Conservation (phyloP, 2,888 invertebrate genomes). For the Oligia latruncula region DNA sequence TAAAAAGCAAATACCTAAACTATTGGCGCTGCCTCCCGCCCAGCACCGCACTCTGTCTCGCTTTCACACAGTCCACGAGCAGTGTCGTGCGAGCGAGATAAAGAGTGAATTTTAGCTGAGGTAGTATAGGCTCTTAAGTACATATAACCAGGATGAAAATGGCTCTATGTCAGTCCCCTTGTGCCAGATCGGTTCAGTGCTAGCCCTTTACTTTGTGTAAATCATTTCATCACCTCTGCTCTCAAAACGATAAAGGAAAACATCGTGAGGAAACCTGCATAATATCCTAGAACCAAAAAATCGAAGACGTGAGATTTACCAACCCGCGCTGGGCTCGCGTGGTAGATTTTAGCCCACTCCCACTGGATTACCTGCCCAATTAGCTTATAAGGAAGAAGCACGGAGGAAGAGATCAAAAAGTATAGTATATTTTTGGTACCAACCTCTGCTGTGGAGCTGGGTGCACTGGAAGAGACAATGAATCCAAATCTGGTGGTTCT, state of each 20-base stretch:
- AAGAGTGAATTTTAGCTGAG: too few species aligned
- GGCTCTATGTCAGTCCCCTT: not conserved
- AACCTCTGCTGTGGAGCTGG: slow-evolving; percentile 86
- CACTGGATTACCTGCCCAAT: not conserved
- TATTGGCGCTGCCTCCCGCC: too few species aligned
- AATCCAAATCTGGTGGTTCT: slow-evolving; percentile 97
- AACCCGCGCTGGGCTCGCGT: not conserved
- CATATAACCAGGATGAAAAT: not conserved
- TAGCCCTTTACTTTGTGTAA: not conserved
- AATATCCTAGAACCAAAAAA: not conserved
- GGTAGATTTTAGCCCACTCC: not conserved
- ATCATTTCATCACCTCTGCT: not conserved
- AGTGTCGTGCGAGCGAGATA: too few species aligned
- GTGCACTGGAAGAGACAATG: slow-evolving; percentile 92
- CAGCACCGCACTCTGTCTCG: too few species aligned
- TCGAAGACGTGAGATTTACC: not conserved
- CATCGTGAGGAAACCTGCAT: too few species aligned
- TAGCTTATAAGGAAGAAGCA: not conserved
- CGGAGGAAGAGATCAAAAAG: not conserved
- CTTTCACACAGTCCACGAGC: too few species aligned
- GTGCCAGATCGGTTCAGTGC: not conserved
- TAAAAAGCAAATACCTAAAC: too few species aligned
- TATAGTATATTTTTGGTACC: slow-evolving; percentile 23
- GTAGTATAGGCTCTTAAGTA: too few species aligned
- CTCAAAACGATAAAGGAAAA: not conserved